Evolutionary conservation across 2,888 invertebrate species (phyloP), one percentile per base, ranked within the genome.

Genomic region (Chorisops tibialis): DNA sequence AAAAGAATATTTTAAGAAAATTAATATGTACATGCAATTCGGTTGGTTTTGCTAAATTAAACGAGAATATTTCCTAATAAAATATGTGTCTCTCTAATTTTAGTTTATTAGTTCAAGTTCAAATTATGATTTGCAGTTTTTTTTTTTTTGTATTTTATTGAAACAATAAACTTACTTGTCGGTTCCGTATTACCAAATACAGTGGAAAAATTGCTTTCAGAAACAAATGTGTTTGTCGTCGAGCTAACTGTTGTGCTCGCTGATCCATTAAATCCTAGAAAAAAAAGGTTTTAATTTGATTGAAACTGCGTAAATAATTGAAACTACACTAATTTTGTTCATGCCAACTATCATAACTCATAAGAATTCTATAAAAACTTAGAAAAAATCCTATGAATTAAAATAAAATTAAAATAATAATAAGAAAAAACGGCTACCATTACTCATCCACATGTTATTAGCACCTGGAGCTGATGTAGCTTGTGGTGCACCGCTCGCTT

Each of bases 191-290:
- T 86, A 79, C 91, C 92, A 81, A 93, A 93, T 71, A 92, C 92
- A 72, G 91, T 88, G 74, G 88, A 87, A 82, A 93, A 93, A 82
- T 87, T 89, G 80, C 88, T 90, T 78, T 93, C 93, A 74, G 90
- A 87, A 75, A 92, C 90, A 82, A 91, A 91, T 71, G 84, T 81
- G 77, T 80, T 82, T 76, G 79, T 79, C 64, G 75, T 73, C 64
- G 74, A 70, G 68, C 71, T 70, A 72, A 67, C 65, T 43, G 66
- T 64, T 6, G 67, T 63, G 47, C 67, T 67, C 5, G 73, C 70
- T 66, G 79, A 70, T 69, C 77, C 78, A 73, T 77, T 78, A 72
- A 78, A 80, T 73, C 79, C 81, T 81, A 62, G 62, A 70, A 70
- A 67, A 62, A 61, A 52, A 6, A 41, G 2, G 9, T 22, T 35